Base-by-base conservation (phyloP, 1,140 invertebrate genomes). In the Leptinotarsa defecta region DNA sequence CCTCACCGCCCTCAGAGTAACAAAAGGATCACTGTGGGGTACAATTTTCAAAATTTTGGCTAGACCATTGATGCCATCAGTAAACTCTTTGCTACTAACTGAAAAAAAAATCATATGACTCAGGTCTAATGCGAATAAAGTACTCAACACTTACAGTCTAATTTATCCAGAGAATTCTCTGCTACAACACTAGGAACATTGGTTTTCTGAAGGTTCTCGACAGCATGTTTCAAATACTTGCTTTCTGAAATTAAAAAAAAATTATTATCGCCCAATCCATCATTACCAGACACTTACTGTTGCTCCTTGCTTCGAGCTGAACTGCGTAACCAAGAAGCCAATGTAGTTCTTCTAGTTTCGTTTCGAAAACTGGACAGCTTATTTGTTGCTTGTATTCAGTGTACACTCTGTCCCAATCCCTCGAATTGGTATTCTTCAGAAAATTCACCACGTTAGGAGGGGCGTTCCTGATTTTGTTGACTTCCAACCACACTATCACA, bases 401-500 rank as follows among this genome's bases (percentile, higher is more conserved):
- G 85, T 93, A 96, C 17, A 88, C 87, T 81, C 90, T 88, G 27
- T 88, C 86, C 96, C 96, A 98, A 52, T 90, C 84, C 19, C 86
- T 80, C 20, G 88, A 87, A 68, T 87, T 85, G 6, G 92, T 89
- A 75, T 92, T 88, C 67, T 93, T 88, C 22, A 99, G 84, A 2
- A 86, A 87, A 76, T 89, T 90, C 24, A 95, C 87, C 75, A 96
- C 93, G 84, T 97, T 94, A 74, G 96, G 94, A 80, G 92, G 92
- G 81, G 96, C 96, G 80, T 93, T 91, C 19, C 96, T 91, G 79
- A 98, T 97, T 87, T 96, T 97, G 85, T 97, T 95, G 85, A 97
- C 94, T 87, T 99, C 97, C 27, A 98, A 83, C 97, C 97, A 99
- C 1, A 94, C 83, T 20, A 98, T 89, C 43, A 96, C 87, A 81